These are phyloP conservation scores for Budorcas taxicolor DNA, from an alignment of 2,113 vertebrate genomes.

Conservation along the genomic window DNA sequence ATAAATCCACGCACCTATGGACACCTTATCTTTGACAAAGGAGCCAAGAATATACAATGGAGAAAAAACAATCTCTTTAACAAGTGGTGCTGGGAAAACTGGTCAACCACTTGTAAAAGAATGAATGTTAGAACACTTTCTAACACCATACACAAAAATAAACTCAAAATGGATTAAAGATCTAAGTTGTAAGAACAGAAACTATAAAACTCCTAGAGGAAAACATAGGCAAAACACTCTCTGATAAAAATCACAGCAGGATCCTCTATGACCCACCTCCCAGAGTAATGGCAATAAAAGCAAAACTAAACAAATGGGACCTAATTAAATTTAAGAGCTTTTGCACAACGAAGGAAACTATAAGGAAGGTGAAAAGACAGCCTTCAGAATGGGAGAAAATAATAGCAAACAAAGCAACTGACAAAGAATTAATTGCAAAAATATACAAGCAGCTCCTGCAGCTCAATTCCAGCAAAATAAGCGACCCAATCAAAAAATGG, in stretches of 20 bases:
- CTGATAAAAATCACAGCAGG: neutral
- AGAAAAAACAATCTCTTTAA: neutral
- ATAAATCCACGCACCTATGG: neutral
- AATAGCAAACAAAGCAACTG: neutral
- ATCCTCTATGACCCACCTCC: neutral
- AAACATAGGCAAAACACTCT: neutral
- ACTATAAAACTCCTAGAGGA: neutral
- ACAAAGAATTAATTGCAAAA: neutral
- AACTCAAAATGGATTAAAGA: neutral
- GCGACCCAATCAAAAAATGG: neutral
- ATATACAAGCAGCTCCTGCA: neutral
- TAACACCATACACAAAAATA: neutral
- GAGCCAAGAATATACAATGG: neutral
- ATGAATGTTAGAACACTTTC: neutral
- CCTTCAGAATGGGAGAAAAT: neutral
- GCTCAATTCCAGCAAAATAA: neutral
- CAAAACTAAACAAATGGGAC: neutral
- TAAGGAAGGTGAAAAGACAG: neutral
- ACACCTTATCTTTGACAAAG: neutral
- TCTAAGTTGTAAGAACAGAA: neutral
- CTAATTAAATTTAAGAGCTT: neutral
- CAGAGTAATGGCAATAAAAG: neutral
- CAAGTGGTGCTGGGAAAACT: neutral
- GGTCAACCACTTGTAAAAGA: neutral
- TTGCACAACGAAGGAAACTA: fast-evolving